Conservation (phyloP, 1,140 invertebrate genomes). For the Bombus soroeensis region DNA sequence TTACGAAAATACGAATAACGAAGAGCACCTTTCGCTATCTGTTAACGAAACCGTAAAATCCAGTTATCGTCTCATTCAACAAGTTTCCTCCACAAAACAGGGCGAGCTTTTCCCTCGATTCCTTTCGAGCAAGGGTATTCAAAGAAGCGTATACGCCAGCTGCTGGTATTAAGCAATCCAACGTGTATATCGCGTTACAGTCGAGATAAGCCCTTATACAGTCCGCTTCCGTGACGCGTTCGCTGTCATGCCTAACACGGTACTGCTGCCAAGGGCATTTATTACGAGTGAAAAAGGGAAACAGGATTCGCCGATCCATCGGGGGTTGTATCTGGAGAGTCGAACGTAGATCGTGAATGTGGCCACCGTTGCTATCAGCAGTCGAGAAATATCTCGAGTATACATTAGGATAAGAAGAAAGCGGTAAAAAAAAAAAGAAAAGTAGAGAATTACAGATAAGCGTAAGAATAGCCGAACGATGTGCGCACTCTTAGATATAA, state of each 20-base stretch:
- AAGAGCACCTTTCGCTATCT: neutral
- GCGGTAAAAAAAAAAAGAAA: slow-evolving; percentile 12
- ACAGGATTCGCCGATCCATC: slow-evolving; percentile 12
- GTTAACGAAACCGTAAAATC: neutral
- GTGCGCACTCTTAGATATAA: neutral
- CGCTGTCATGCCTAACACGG: neutral
- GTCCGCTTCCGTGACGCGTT: slow-evolving; percentile 23
- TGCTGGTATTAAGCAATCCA: slow-evolving; percentile 19
- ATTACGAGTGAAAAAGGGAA: slow-evolving; percentile 35
- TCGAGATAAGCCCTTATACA: slow-evolving; percentile 26
- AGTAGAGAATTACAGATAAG: slow-evolving; percentile 41
- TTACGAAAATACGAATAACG: neutral
- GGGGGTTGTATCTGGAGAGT: neutral
- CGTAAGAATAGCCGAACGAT: slow-evolving; percentile 25
- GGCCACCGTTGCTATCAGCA: neutral
- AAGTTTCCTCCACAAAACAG: slow-evolving; percentile 14
- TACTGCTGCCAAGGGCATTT: slow-evolving; percentile 29
- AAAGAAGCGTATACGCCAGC: neutral
- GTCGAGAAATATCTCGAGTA: slow-evolving; percentile 14
- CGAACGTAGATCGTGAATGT: neutral
- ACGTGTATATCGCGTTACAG: neutral
- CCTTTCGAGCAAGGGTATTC: neutral
- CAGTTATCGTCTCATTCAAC: neutral
- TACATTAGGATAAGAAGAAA: slow-evolving; percentile 21
- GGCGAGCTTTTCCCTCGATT: too few species aligned